Base-by-base conservation (phyloP, 2,888 invertebrate species). In the Branchellion lobata region DNA sequence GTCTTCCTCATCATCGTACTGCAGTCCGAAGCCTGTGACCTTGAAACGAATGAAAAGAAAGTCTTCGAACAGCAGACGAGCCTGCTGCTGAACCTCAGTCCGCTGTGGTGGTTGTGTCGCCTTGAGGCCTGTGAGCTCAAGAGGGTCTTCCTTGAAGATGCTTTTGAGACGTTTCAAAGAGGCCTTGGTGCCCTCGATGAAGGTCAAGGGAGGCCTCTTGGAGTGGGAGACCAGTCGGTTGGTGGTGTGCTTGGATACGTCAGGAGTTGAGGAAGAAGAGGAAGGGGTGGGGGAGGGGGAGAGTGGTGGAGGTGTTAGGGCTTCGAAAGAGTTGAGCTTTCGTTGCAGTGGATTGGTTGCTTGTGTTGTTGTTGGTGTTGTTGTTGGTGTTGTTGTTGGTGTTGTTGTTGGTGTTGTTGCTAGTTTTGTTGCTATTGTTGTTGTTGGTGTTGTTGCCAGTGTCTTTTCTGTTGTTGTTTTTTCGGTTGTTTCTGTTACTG, bases 1-100 rank as follows among this genome's bases (percentile, higher is more conserved):
- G 69, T 73, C 40, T 31, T 57, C 53, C 5, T 77, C 65, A 36
- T 18, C 5, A 29, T 53, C 27, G 34, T 61, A 27, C 27, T 61
- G 31, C 27, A 77, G 34, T 11, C 77, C 77, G 53, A 77, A 77
- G 3, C 65, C 77, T n/a, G 61, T 29, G 31, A 34, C 34, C 33
- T 61, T 57, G 21, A 77, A 36, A 27, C 77, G 47, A 18, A 77
- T 1, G 34, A 51, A 77, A 36, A 77, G n/a, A 27, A 61, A 77
- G 34, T 77, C 77, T 61, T 77, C 77, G 31, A 77, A 77, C n/a
- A 77, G 21, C 18, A 77, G 47, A 33, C 24, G 27, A 8, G 36
- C 31, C 53, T 77, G 77, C n/a, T 65, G 29, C n/a, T 8, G 18
- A 11, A 65, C 40, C 21, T 77, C 77, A 14, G 29, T 65, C 65